These are phyloP conservation scores for Meriones psammophilus DNA, from an alignment of 2,797 vertebrate genomes.

Conservation along the genomic window DNA sequence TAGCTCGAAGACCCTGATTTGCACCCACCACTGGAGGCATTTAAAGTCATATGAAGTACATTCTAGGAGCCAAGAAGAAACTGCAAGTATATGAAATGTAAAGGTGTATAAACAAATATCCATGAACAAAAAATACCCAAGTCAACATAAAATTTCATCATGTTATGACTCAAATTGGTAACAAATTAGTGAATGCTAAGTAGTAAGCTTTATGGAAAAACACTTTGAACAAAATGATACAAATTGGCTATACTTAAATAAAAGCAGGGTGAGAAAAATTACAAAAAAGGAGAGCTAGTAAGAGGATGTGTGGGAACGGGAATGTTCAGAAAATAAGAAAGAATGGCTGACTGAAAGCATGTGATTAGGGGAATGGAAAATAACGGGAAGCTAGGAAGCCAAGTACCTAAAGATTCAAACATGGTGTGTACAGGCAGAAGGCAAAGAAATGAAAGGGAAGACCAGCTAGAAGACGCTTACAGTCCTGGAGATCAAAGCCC, in stretches of 20 bases:
- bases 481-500: background rate
- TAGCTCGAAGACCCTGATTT: conserved; percentile 48
- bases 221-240: conserved; percentile 16
- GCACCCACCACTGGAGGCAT: background rate
- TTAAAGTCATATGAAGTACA: background rate
- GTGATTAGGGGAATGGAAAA: background rate
- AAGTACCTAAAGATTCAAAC: conserved; percentile 7
- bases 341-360: conserved; percentile 8
- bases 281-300: background rate
- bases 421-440: background rate
- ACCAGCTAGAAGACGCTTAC: background rate
- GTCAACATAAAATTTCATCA: conserved; percentile 7
- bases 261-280: conserved; percentile 35
- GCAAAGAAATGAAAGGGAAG: background rate
- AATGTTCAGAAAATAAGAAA: conserved; percentile 16
- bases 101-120: conserved; percentile 60
- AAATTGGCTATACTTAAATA: conserved; percentile 24
- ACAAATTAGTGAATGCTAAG: conserved; percentile 34
- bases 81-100: conserved; percentile 30
- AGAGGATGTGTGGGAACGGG: background rate
- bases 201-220: conserved; percentile 24
- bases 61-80: conserved; percentile 45
- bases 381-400: conserved; percentile 33
- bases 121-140: conserved; percentile 41
- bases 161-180: conserved; percentile 40